These are phyloP conservation scores for Poecile montanus DNA, from an alignment of 2,797 vertebrate genomes.

Conservation along the genomic window DNA sequence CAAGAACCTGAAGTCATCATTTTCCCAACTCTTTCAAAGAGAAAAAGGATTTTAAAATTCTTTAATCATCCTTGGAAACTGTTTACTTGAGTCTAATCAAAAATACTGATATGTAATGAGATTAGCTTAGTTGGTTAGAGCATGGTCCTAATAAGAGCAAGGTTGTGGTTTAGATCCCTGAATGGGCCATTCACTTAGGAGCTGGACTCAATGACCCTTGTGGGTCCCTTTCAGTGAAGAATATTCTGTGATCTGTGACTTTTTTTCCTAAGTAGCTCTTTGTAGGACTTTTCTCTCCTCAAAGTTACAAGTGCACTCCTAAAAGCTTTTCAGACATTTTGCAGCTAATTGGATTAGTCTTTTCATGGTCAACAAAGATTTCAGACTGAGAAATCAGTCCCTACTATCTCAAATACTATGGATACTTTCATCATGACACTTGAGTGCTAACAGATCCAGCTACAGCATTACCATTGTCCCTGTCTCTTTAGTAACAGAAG, in stretches of 20 bases:
- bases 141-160: neutral
- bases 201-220: neutral
- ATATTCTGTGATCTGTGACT: neutral
- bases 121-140: accelerated
- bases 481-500: neutral
- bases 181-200: neutral
- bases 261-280: neutral
- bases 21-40: neutral
- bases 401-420: neutral
- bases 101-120: neutral
- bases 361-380: neutral
- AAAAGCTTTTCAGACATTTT: neutral
- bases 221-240: neutral
- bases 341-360: neutral
- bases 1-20: neutral
- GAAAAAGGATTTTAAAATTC: neutral
- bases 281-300: neutral
- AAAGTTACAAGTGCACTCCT: neutral
- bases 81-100: neutral
- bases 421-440: neutral
- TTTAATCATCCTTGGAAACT: neutral
- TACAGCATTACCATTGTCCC: neutral
- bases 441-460: neutral
- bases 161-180: neutral
- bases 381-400: neutral